phyloP scores from a whole-genome alignment of 2,113 vertebrate species.

The Origma solitaria region DNA sequence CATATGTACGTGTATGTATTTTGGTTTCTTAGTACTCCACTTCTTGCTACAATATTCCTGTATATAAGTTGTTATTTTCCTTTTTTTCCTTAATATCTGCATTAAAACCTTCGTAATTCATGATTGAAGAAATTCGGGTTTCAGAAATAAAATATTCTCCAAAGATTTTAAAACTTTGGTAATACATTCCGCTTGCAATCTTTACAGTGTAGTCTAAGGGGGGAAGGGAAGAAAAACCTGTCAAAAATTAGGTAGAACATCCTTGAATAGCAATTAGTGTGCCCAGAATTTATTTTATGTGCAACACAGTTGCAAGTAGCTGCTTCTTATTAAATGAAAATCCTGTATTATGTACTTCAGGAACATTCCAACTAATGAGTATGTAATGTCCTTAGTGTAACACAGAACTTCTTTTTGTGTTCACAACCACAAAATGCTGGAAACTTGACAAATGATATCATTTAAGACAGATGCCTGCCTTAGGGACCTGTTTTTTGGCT shows the following conservation, averaged over 20 bases:
- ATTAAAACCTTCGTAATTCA: background rate
- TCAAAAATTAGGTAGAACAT: conserved; percentile 37
- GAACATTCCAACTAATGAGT: conserved; percentile 70
- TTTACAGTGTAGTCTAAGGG: background rate
- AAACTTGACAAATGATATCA: conserved; percentile 79
- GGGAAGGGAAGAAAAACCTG: conserved; percentile 4
- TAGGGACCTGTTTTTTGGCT: conserved; percentile 75
- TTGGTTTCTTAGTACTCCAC: background rate
- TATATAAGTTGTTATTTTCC: background rate
- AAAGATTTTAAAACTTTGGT: background rate
- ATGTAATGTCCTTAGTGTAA: conserved; percentile 62
- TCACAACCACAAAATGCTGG: conserved; percentile 72
- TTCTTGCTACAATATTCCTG: background rate
- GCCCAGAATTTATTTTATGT: conserved; percentile 60
- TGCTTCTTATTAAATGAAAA: conserved; percentile 73
- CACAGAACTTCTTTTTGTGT: conserved; percentile 69
- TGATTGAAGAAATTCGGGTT: background rate
- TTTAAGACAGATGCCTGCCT: conserved; percentile 80
- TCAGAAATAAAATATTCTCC: background rate
- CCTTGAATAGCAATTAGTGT: conserved; percentile 49
- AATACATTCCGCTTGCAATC: background rate
- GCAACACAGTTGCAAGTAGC: conserved; percentile 61
- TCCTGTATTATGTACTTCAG: conserved; percentile 59
- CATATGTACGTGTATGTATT: background rate
- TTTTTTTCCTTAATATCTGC: background rate